These are phyloP conservation scores for Elgonia sp. DNA, from an alignment of 2,888 invertebrate species.

Conservation along the genomic window DNA sequence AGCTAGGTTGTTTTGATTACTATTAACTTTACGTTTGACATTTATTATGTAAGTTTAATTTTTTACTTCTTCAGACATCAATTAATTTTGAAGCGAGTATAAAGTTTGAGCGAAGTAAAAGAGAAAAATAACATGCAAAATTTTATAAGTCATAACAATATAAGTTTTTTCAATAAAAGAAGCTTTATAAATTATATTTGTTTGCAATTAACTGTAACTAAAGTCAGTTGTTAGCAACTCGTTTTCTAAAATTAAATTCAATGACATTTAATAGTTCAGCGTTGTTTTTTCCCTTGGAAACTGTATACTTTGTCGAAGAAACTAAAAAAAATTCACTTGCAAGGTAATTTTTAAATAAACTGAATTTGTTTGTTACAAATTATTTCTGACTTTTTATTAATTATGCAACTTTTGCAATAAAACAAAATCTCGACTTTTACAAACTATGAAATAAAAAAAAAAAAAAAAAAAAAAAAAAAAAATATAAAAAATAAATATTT, in stretches of 20 bases:
- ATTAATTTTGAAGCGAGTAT: too few relatives aligned
- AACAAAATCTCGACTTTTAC: too few relatives aligned
- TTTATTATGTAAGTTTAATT: background rate
- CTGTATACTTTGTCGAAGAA: background rate
- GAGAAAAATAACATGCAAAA: background rate
- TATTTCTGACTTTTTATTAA: background rate
- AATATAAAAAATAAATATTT: too few relatives aligned
- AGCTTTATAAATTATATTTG: background rate
- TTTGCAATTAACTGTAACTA: slow-evolving; percentile 15
- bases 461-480: too few relatives aligned
- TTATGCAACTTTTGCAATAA: too few relatives aligned
- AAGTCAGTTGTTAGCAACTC: slow-evolving; percentile 11
- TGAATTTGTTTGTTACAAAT: background rate
- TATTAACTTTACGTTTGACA: too few relatives aligned
- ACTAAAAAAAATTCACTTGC: background rate
- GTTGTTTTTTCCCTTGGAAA: slow-evolving; percentile 9
- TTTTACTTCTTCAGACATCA: background rate
- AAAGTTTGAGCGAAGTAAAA: background rate
- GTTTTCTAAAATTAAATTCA: slow-evolving; percentile 9
- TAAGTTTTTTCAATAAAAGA: background rate
- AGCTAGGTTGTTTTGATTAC: too few relatives aligned
- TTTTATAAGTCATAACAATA: background rate
- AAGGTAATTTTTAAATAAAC: background rate
- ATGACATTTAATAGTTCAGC: slow-evolving; percentile 20
- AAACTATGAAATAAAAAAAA: too few relatives aligned